Evolutionary conservation across 2,113 vertebrate species (phyloP), one percentile per base, ranked within the genome.

Genomic region (Chionomys nivalis): DNA sequence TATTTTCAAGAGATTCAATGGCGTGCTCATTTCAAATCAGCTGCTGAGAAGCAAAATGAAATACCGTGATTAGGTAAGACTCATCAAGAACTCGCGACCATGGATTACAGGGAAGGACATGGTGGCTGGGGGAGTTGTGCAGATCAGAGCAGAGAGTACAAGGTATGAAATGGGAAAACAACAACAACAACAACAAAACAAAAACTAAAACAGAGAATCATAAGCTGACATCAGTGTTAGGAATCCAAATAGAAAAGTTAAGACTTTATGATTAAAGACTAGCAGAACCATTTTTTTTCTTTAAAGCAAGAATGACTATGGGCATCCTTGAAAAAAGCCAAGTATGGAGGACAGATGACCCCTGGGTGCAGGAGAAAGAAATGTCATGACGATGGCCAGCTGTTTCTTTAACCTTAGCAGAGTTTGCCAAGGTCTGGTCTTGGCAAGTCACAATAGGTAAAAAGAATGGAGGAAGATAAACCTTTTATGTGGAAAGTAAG

Each of bases 401-500:
- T 49, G 7, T 17, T 87, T 36, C 16, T 83, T 1, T 17, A 66
- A 16, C 31, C 5, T 47, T 47, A 44, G 68, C 16, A 21, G 70
- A 70, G 58, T 87, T 78, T 75, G 14, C 44, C 44, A 73, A 93
- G n/a, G 21, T 26, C 44, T 91, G 44, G 23, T 66, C 61, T 79
- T 61, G 26, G n/a, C 26, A 63, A 52, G 12, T 76, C 55, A 13
- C 14, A 13, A 0, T 42, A 49, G 23, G 7, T 82, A 77, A 73
- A 66, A 70, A 88, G 72, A 72, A 42, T 23, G n/a, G 42, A n/a
- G 58, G 24, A 89, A 81, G 42, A 49, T 33, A 63, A 65, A 19
- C 75, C 76, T 87, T 89, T 61, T 63, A 44, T 39, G 39, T 95
- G 68, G 42, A 78, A 94, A 91, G 87, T 47, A 77, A 78, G 39